Conservation (phyloP, 1,140 invertebrate species). For the Apolygus lucorum region DNA sequence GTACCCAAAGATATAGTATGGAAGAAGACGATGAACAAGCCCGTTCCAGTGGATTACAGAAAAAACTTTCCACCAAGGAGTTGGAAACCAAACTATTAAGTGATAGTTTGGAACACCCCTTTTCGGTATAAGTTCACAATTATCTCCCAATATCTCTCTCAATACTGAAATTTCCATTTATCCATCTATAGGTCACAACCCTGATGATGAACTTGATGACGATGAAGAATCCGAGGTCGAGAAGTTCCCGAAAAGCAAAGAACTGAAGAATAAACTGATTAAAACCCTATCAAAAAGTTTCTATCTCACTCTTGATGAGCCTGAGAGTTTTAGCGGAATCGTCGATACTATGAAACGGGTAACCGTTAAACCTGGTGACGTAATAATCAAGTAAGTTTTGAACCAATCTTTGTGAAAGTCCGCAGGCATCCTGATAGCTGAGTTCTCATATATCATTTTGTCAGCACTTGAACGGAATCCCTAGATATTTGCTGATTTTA, state of each 20-base stretch:
- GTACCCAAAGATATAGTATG: neutral
- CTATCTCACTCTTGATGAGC: neutral
- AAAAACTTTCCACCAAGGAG: neutral
- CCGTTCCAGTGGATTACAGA: neutral
- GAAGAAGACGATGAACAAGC: neutral
- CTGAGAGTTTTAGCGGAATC: neutral
- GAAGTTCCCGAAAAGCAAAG: neutral
- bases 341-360: slow-evolving; percentile 12
- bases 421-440: no score
- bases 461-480: no score
- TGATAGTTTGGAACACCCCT: no score
- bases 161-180: no score
- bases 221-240: neutral
- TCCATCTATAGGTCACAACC: neutral
- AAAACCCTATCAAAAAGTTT: neutral
- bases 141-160: no score
- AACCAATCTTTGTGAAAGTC: no score
- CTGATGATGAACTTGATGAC: neutral
- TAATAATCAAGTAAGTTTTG: no score
- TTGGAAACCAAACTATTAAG: no score
- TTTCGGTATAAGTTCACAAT: no score
- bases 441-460: no score
- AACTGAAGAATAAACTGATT: neutral
- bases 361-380: slow-evolving; percentile 1
- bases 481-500: no score